phyloP scores from a whole-genome alignment of 2,113 vertebrate species.

The Progne subis region DNA sequence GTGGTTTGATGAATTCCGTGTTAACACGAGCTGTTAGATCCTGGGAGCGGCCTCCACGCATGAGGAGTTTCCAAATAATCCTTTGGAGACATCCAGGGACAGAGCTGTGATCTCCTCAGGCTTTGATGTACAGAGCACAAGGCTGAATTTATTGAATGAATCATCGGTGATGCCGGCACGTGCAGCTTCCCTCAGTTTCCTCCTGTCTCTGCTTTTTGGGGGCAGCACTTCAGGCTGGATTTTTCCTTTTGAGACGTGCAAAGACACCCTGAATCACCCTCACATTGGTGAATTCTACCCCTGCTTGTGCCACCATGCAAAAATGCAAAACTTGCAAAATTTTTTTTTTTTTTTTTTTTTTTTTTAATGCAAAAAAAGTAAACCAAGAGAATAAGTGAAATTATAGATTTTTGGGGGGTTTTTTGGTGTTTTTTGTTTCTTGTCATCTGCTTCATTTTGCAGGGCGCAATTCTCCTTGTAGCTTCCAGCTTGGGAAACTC shows the following conservation, averaged over 20 bases:
- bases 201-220: neutral
- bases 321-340: neutral
- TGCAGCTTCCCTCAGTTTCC: neutral
- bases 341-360: neutral
- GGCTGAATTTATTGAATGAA: neutral
- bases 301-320: accelerated
- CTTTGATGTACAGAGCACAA: neutral
- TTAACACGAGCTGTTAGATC: neutral
- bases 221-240: neutral
- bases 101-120: neutral
- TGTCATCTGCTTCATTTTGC: neutral
- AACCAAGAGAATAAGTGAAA: neutral
- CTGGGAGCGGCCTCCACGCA: neutral
- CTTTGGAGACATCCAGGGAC: neutral
- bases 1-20: neutral
- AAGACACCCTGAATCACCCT: neutral
- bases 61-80: neutral
- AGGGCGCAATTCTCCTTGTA: neutral
- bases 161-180: neutral
- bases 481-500: neutral
- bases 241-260: neutral
- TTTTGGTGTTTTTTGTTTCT: neutral
- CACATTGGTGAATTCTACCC: accelerated
- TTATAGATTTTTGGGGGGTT: neutral
- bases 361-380: neutral